Conservation (phyloP, 1,140 invertebrate genomes). For the Neodiprion fabricii region DNA sequence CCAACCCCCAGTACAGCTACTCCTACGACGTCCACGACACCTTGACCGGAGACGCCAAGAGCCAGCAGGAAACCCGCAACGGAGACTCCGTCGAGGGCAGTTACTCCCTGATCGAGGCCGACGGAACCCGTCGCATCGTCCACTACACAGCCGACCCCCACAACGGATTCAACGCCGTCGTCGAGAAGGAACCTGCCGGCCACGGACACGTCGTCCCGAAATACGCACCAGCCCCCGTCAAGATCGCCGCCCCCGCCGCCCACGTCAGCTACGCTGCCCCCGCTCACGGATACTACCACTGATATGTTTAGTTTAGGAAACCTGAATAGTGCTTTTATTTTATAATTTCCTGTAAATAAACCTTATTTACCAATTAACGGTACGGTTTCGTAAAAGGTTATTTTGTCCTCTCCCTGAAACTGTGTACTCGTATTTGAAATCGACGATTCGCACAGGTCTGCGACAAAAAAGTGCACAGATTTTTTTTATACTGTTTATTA, state of each 20-base stretch:
- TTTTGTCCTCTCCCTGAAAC: too few relatives aligned
- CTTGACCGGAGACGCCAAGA: constrained; percentile 65
- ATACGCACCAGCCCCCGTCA: constrained; percentile 59
- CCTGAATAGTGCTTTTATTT: neutral
- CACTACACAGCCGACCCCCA: constrained; percentile 38
- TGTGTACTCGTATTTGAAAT: too few relatives aligned
- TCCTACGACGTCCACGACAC: constrained; percentile 63
- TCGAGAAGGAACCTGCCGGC: constrained; percentile 16
- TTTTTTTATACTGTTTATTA: too few relatives aligned
- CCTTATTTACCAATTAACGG: neutral
- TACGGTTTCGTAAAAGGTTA: too few relatives aligned
- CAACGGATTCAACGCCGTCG: constrained; percentile 46
- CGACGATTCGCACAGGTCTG: too few relatives aligned
- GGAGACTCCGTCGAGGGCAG: constrained; percentile 65
- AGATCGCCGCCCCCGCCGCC: constrained; percentile 19
- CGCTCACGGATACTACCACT: constrained; percentile 12
- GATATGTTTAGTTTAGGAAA: neutral
- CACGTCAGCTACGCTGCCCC: constrained; percentile 1
- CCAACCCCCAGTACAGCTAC: constrained; percentile 67
- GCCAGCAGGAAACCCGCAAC: constrained; percentile 62
- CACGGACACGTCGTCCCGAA: neutral
- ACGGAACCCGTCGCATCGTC: constrained; percentile 69
- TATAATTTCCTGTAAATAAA: neutral
- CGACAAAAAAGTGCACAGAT: too few relatives aligned
- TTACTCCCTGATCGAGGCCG: constrained; percentile 69